Evolutionary conservation across 2,113 vertebrate species (phyloP).

Genomic region (Motacilla alba): DNA sequence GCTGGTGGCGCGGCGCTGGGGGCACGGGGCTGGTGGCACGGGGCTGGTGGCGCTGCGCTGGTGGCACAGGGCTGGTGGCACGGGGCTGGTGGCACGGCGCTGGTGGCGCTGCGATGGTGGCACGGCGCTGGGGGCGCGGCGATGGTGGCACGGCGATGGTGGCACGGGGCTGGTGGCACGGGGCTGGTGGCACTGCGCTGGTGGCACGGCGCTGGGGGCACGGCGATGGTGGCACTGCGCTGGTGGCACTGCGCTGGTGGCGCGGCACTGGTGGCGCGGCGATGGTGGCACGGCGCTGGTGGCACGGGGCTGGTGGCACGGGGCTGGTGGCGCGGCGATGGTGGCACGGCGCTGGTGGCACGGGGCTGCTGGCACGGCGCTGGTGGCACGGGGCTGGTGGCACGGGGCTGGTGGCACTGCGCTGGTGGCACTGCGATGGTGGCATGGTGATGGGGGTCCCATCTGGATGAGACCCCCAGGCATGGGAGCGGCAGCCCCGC

Average conservation of each 20-base stretch:
- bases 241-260: too few species aligned
- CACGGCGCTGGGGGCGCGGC: accelerated
- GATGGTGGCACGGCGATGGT: neutral
- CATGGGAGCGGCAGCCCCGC: accelerated
- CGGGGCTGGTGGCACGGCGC: neutral
- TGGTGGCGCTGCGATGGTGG: neutral
- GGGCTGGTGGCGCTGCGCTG: accelerated
- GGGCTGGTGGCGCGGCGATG: accelerated
- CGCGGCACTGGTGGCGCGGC: accelerated
- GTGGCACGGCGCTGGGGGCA: neutral
- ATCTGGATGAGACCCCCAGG: accelerated
- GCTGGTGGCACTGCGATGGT: accelerated
- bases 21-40: too few species aligned
- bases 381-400: accelerated
- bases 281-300: accelerated
- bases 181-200: too few species aligned
- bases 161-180: too few species aligned
- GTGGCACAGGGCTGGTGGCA: neutral
- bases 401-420: accelerated
- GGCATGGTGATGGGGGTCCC: accelerated
- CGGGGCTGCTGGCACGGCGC: accelerated
- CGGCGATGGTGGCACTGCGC: accelerated
- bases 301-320: accelerated
- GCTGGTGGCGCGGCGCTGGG: accelerated
- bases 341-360: accelerated